Conservation (phyloP, 2,113 vertebrate species). For the Sphyrna mokarran region DNA sequence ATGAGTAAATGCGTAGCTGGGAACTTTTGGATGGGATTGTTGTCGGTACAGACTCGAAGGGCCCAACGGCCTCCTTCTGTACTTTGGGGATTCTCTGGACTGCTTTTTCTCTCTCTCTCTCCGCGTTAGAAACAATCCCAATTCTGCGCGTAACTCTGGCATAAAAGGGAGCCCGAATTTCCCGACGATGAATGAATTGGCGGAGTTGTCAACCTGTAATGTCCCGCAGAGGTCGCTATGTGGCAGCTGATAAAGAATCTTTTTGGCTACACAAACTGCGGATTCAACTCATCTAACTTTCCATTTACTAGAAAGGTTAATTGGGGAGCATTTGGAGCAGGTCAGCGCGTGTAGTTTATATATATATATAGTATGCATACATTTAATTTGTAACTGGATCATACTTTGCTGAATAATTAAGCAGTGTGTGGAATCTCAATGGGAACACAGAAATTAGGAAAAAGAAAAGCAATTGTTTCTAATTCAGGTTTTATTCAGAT, state of each 20-base stretch:
- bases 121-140: neutral
- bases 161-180: neutral
- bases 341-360: slow-evolving; percentile 16
- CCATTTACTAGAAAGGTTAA: slow-evolving; percentile 33
- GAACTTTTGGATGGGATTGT: neutral
- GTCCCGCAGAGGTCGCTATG: slow-evolving; percentile 2
- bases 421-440: neutral
- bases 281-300: neutral
- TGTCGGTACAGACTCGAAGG: too few species aligned
- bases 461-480: neutral
- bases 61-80: too few species aligned
- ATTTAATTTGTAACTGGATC: neutral
- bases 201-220: neutral
- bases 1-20: neutral
- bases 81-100: too few species aligned
- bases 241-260: neutral
- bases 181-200: neutral
- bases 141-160: neutral
- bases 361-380: neutral
- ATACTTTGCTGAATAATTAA: neutral
- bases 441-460: neutral
- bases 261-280: neutral
- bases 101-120: neutral
- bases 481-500: neutral
- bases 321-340: slow-evolving; percentile 3